Conservation (phyloP, 2,797 vertebrate species). For the Amblyopsis hoosieri region DNA sequence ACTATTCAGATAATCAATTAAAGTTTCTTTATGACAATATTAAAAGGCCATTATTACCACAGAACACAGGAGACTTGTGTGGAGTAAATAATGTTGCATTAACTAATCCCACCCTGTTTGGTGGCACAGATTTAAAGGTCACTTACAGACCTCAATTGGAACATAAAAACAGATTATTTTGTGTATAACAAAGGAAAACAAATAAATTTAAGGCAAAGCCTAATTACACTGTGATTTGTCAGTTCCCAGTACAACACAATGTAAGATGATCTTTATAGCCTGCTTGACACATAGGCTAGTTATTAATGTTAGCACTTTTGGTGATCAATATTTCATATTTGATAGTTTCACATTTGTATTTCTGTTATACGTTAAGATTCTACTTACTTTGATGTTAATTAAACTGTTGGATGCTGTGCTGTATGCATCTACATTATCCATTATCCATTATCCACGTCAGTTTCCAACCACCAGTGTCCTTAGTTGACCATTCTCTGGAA, state of each 20-base stretch:
- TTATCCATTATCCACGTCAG: background rate
- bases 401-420: background rate
- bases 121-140: slow-evolving; percentile 3
- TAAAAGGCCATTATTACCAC: slow-evolving; percentile 44
- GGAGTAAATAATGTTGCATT: slow-evolving; percentile 30
- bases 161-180: slow-evolving; percentile 3
- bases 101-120: slow-evolving; percentile 31
- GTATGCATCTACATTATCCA: background rate
- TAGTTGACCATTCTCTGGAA: slow-evolving; percentile 34
- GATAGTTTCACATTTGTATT: too few species aligned
- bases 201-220: background rate
- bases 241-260: slow-evolving; percentile 1
- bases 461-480: slow-evolving; percentile 10
- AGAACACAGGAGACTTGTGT: slow-evolving; percentile 25
- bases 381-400: too few species aligned
- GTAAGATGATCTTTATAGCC: background rate
- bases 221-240: slow-evolving; percentile 9
- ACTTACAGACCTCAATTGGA: slow-evolving; percentile 2
- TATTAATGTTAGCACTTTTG: too few species aligned
- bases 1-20: too few species aligned
- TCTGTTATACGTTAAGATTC: too few species aligned
- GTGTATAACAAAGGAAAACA: background rate
- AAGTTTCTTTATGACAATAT: slow-evolving; percentile 5
- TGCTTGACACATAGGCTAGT: too few species aligned
- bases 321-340: too few species aligned